These are phyloP conservation scores for Rotaria magnacalcarata DNA, from an alignment of 2,888 invertebrate genomes.

Conservation along the genomic window DNA sequence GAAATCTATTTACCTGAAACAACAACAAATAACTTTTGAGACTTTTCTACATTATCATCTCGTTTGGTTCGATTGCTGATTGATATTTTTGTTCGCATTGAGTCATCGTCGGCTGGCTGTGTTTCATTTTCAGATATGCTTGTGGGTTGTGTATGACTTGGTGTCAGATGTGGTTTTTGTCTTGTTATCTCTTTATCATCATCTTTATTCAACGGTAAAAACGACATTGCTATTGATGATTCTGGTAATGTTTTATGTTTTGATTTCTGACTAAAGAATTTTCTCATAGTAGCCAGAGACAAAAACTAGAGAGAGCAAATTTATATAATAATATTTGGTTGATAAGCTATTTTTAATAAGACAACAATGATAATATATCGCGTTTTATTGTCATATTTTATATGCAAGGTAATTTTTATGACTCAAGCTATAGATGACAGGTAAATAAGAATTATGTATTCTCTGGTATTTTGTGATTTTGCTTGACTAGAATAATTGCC, in stretches of 20 bases:
- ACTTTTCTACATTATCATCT: neutral
- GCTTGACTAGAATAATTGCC: neutral
- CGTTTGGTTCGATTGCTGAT: neutral
- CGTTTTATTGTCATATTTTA: neutral
- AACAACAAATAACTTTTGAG: neutral
- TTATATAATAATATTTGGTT: neutral
- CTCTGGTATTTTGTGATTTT: neutral
- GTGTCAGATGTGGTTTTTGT: too few species aligned
- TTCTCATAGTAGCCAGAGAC: neutral
- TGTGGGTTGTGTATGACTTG: neutral
- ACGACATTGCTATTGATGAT: neutral
- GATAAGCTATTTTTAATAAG: too few species aligned
- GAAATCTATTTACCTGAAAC: neutral
- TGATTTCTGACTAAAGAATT: neutral
- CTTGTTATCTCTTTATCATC: neutral
- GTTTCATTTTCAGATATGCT: neutral
- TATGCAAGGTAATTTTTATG: neutral
- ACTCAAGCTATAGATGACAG: neutral
- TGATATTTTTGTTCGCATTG: neutral
- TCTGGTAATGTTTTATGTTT: neutral
- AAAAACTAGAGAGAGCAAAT: neutral
- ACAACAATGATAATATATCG: neutral
- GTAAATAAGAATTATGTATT: neutral
- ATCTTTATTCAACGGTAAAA: neutral
- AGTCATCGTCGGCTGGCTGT: neutral